phyloP scores from a whole-genome alignment of 2,888 invertebrate genomes.

The Alloplasta piceator region DNA sequence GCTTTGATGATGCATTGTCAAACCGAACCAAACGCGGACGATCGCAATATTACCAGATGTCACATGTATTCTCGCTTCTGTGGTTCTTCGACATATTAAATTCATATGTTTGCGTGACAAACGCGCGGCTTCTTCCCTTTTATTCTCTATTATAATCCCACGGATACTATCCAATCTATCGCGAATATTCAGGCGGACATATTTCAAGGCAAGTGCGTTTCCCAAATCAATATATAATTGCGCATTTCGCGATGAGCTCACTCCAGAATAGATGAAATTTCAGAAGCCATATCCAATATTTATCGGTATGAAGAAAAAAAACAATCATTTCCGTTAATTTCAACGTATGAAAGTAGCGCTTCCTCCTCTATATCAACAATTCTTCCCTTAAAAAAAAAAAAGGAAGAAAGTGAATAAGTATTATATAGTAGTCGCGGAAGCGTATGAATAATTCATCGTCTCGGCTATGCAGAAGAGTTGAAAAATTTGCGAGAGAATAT shows the following conservation, averaged over 20 bases:
- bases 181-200: neutral
- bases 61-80: constrained; percentile 15
- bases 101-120: constrained; percentile 3
- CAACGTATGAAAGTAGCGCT: no score
- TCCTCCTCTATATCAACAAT: neutral
- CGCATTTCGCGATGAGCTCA: neutral
- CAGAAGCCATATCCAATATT: no score
- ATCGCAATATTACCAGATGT: neutral
- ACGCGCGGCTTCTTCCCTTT: constrained; percentile 1
- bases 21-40: constrained; percentile 18
- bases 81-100: neutral
- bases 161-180: constrained; percentile 18
- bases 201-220: constrained; percentile 1
- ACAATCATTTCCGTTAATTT: no score
- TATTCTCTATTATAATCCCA: neutral
- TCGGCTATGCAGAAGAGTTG: constrained; percentile 12
- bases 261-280: neutral
- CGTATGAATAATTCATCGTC: constrained; percentile 32
- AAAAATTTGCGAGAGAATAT: constrained; percentile 38
- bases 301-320: no score
- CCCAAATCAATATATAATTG: neutral
- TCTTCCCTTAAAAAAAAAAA: neutral
- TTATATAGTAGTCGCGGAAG: constrained; percentile 17
- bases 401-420: neutral
- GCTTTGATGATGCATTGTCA: constrained; percentile 44